These are phyloP conservation scores for Trypoxylus dichotomus DNA, from an alignment of 1,140 invertebrate genomes.

Conservation along the genomic window DNA sequence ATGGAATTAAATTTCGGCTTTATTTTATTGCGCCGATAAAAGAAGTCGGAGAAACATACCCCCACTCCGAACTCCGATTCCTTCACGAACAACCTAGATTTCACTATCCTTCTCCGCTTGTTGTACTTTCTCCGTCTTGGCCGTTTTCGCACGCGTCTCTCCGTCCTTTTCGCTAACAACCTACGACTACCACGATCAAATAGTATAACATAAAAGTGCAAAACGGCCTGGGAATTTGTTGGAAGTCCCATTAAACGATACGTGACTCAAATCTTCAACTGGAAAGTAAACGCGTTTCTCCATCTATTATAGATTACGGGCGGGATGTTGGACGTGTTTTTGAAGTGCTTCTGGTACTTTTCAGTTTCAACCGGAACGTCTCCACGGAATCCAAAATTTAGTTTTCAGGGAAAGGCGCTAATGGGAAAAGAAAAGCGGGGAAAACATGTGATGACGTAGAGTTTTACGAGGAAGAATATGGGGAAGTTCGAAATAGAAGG, in stretches of 20 bases:
- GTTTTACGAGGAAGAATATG: no score
- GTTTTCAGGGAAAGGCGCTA: background rate
- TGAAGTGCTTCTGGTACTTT: background rate
- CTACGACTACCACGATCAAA: background rate
- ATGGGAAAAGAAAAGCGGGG: no score
- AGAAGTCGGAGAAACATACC: background rate
- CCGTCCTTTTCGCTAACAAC: background rate
- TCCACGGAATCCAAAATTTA: background rate
- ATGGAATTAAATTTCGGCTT: conserved; percentile 10
- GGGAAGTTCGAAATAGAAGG: no score
- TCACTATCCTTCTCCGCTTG: background rate
- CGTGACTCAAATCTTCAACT: conserved; percentile 16
- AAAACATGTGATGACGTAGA: no score
- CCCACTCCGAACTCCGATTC: background rate
- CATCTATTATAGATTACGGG: conserved; percentile 23
- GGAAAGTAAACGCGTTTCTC: conserved; percentile 13
- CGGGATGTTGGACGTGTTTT: background rate
- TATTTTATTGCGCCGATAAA: conserved; percentile 12
- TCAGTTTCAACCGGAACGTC: background rate
- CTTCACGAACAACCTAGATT: background rate
- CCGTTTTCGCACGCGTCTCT: background rate
- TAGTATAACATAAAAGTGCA: conserved; percentile 20
- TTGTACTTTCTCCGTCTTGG: background rate
- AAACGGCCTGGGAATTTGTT: conserved; percentile 12
- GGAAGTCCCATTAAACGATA: conserved; percentile 18